Base-by-base conservation (phyloP, 2,888 invertebrate species). In the Macrostomum cliftonense region DNA sequence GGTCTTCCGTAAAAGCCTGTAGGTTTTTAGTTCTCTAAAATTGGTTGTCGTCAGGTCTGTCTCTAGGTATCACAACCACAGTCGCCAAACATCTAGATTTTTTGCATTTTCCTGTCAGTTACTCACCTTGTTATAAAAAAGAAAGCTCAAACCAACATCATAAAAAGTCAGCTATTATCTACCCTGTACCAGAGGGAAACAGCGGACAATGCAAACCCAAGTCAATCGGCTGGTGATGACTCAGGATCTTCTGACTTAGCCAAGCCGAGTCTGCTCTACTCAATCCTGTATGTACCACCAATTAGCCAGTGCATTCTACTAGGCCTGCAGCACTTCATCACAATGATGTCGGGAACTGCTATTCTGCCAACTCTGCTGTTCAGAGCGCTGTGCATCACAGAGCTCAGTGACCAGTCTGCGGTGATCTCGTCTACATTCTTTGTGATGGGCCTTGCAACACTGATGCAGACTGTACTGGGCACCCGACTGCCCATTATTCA, bases 231-330 rank as follows among this genome's bases (percentile, higher is more conserved):
- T 7, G 40, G 11, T 19, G 28, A 28, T 28, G n/a, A n/a, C n/a
- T n/a, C n/a, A n/a, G n/a, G n/a, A n/a, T 28, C 28, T 4, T 9
- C 28, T 9, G 9, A 28, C 28, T 28, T 9, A 28, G 28, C 28
- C 28, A 28, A 28, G 9, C 4, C 4, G 28, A 28, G 53, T 11
- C 51, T 63, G 19, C 46, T 60, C 1, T 85, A 84, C 62, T 80
- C 78, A 42, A 79, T 85, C 52, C 82, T 84, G 53, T 83, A 84
- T 61, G 71, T 75, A 16, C 85, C 85, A 1, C 79, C 84, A 0
- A 85, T 83, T 84, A 83, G 84, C 64, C 74, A 83, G 20, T 80
- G 81, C 60, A 76, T 84, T 55, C 79, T 83, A 59, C 77, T 85
- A 71, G 84, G 83, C 13, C 71, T 85, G 49, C 68, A 83, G 78